Evolutionary conservation across 2,797 vertebrate species (phyloP).

Genomic region (Phyllotis vaccarum): DNA sequence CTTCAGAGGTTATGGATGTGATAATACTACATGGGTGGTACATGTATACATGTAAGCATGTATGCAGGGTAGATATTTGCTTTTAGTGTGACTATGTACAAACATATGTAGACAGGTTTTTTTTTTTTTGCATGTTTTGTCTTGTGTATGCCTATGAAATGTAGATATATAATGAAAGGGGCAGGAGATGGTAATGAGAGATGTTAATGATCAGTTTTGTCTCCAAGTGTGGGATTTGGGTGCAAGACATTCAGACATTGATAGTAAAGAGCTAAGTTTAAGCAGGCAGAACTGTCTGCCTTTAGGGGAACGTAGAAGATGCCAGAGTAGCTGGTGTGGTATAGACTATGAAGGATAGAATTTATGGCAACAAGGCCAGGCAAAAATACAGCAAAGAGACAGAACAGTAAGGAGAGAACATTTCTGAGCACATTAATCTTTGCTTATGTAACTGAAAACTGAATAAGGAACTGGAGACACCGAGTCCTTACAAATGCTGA

Average conservation of each 20-base stretch:
- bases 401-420: neutral
- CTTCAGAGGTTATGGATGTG: neutral
- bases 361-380: neutral
- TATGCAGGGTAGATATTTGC: neutral
- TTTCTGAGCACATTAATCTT: neutral
- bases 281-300: slow-evolving; percentile 21
- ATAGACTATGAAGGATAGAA: neutral
- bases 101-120: neutral
- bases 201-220: neutral
- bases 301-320: neutral
- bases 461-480: neutral
- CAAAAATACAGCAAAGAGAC: neutral
- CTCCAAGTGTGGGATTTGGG: neutral
- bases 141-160: neutral
- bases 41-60: neutral
- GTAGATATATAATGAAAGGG: neutral
- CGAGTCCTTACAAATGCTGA: neutral
- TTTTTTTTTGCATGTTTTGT: neutral
- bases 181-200: neutral
- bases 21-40: neutral
- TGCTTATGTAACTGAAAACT: neutral
- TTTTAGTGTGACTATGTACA: neutral
- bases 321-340: neutral
- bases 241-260: neutral
- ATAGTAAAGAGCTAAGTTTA: neutral